Percentiles rank a stretch among this genome's conserved stretches.
These are phyloP conservation scores for Myripristis murdjan DNA, from an alignment of 2,797 vertebrate species.

Conservation along the genomic window DNA sequence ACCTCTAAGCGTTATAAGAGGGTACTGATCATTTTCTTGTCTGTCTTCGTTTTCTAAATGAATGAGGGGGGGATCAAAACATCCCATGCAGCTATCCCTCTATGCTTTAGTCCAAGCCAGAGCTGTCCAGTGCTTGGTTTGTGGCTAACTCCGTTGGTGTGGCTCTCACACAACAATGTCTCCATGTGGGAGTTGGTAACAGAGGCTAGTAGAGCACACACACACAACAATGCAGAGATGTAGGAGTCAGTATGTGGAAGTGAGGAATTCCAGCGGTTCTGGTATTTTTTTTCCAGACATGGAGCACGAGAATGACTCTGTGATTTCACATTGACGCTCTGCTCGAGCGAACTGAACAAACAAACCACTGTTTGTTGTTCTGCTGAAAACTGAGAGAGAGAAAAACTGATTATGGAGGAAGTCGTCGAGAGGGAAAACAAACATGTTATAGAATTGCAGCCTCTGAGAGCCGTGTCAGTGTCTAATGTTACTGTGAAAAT, in stretches of 20 bases:
- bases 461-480: constrained; percentile 8
- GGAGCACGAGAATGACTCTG: constrained; percentile 67
- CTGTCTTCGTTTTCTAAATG: neutral
- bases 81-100: too few species aligned
- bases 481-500: constrained; percentile 4
- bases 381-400: constrained; percentile 45
- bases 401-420: constrained; percentile 65
- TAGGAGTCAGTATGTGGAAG: constrained; percentile 71
- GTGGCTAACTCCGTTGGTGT: too few species aligned
- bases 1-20: neutral
- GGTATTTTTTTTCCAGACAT: constrained; percentile 69
- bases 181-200: constrained; percentile 62
- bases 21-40: neutral
- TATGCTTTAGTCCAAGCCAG: neutral
- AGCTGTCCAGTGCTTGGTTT: constrained; percentile 2
- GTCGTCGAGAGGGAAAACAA: constrained; percentile 55
- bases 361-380: constrained; percentile 73
- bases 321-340: constrained; percentile 59
- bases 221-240: constrained; percentile 61
- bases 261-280: constrained; percentile 76
- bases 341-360: constrained; percentile 71
- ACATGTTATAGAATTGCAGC: constrained; percentile 39
- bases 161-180: constrained; percentile 44
- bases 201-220: constrained; percentile 39
- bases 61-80: neutral